Evolutionary conservation across 2,888 invertebrate species (phyloP), one percentile per base, ranked within the genome.

Genomic region (Scaptomyza polygonia): DNA sequence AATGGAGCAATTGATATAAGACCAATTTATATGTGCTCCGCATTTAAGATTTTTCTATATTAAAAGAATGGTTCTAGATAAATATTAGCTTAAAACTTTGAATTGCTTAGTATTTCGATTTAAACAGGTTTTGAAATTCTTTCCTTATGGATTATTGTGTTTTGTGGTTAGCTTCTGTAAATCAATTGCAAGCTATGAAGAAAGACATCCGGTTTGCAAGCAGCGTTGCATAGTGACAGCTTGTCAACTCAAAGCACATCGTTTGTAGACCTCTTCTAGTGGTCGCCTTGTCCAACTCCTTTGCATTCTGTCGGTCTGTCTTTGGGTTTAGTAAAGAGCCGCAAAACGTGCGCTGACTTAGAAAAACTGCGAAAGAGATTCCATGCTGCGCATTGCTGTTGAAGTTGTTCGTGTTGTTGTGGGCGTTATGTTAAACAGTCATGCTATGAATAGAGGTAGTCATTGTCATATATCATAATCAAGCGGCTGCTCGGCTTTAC

Each of bases 231-330:
- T 45, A 56, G 43, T 72, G 81, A 69, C 85, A 77, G 66, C 88
- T 86, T 77, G 88, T 84, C 85, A 84, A 88, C 84, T 86, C 87
- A 68, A 84, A 75, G 73, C 88, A 84, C 81, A 88, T 83, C 77
- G 56, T 58, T 72, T 79, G 62, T 49, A 45, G 52, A 55, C 58
- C 79, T 55, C 70, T 48, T 47, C 43, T 12, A 42, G 63, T 39
- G 9, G 16, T 66, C 72, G 54, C 34, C 55, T 73, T 71, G 67
- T 51, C 49, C 54, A 66, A 72, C 72, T 71, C 45, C 64, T 40
- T 72, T 67, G 78, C 68, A 67, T 52, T 49, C 68, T 48, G 61
- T 21, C 29, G 44, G 27, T 11, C 3, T 27, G 12, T 18, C 30
- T 36, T 16, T 16, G 16, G 48, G 32, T 25, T 72, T 58, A 77